Evolutionary conservation across 2,888 invertebrate species (phyloP).

Genomic region (Furcula furcula): DNA sequence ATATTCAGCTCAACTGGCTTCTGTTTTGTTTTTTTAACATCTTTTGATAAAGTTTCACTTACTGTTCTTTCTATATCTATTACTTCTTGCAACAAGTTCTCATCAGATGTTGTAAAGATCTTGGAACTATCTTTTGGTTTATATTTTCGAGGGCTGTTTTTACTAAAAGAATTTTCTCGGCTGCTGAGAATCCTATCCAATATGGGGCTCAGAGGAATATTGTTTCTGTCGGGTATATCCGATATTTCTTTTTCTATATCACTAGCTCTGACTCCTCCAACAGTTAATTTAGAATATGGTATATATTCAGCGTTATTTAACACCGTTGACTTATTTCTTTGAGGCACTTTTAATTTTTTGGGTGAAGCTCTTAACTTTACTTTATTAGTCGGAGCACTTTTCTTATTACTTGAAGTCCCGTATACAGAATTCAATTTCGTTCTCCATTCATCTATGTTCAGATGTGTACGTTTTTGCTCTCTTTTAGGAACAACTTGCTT

Average conservation of each 20-base stretch:
- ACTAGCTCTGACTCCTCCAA: constrained; percentile 67
- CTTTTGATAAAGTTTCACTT: constrained; percentile 53
- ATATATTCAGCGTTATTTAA: constrained; percentile 67
- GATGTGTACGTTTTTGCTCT: constrained; percentile 34
- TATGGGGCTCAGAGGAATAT: constrained; percentile 61
- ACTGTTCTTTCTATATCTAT: constrained; percentile 63
- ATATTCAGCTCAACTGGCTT: constrained; percentile 20
- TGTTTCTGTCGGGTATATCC: constrained; percentile 50
- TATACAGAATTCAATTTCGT: constrained; percentile 62
- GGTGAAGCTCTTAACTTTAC: constrained; percentile 21
- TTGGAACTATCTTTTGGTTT: constrained; percentile 37
- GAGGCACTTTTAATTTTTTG: constrained; percentile 24
- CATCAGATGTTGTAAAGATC: constrained; percentile 67
- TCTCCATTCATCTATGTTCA: constrained; percentile 62
- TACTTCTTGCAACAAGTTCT: constrained; percentile 70
- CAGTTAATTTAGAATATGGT: constrained; percentile 71
- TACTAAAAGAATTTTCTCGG: constrained; percentile 58
- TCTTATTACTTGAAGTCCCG: constrained; percentile 39
- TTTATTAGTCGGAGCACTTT: constrained; percentile 27
- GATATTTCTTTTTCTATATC: constrained; percentile 70
- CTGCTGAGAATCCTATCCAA: constrained; percentile 65
- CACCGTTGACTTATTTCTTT: constrained; percentile 10
- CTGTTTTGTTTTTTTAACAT: constrained; percentile 25
- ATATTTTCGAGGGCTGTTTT: constrained; percentile 39
- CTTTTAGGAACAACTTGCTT: constrained; percentile 35